Conservation (phyloP, 2,113 vertebrate genomes). For the Macheiramphus alcinus region DNA sequence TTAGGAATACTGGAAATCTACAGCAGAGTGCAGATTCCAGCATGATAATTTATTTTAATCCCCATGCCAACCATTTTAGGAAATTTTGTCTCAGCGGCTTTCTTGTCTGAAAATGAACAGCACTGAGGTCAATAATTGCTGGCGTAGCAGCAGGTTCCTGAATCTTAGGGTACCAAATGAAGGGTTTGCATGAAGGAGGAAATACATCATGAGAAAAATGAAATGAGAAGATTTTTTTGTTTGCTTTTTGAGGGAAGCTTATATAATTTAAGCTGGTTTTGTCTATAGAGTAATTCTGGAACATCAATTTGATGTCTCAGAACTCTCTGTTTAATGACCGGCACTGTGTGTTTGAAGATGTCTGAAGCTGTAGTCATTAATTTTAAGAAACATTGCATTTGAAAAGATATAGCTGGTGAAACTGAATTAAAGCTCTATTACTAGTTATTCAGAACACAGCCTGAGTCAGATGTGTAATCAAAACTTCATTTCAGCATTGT, state of each 20-base stretch:
- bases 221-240: neutral
- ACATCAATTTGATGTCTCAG: neutral
- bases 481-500: neutral
- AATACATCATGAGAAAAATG: neutral
- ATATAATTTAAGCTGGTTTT: neutral
- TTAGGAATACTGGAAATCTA: slow-evolving; percentile 34
- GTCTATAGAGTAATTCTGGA: neutral
- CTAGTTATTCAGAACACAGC: neutral
- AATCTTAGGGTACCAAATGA: neutral
- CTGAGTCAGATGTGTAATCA: neutral
- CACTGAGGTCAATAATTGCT: slow-evolving; percentile 50
- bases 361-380: neutral
- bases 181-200: neutral
- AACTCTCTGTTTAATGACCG: neutral
- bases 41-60: slow-evolving; percentile 38
- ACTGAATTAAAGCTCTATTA: neutral
- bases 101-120: slow-evolving; percentile 42
- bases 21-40: neutral
- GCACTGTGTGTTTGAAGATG: neutral
- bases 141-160: slow-evolving; percentile 36
- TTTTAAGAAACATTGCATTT: neutral
- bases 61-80: neutral
- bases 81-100: slow-evolving; percentile 42
- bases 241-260: neutral
- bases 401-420: neutral